Conservation (phyloP, 2,797 vertebrate genomes). For the Ptychadena robeensis region DNA sequence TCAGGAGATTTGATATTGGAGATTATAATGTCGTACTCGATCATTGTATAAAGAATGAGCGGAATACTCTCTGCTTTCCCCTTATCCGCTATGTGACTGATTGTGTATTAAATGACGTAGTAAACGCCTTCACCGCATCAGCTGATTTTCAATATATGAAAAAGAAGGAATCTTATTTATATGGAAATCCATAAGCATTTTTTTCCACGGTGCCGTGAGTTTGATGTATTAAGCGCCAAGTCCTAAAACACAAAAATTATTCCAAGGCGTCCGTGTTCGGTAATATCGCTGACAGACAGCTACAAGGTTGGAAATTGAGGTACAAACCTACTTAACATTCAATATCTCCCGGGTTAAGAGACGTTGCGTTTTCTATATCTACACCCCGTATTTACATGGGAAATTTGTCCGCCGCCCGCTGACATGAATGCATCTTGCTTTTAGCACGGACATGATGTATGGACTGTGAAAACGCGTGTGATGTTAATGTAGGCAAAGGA, state of each 20-base stretch:
- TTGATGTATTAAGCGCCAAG: background rate
- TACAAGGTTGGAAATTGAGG: background rate
- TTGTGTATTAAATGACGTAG: background rate
- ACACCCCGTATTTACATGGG: background rate
- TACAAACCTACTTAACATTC: conserved; percentile 11
- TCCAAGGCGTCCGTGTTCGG: background rate
- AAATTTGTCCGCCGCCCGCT: background rate
- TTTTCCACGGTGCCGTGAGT: background rate
- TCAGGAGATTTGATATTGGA: too few species aligned
- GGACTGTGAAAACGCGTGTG: conserved; percentile 14
- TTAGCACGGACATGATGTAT: conserved; percentile 3
- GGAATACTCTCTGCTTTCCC: background rate
- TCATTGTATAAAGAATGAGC: too few species aligned
- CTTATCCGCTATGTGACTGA: background rate
- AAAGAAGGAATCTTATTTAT: conserved; percentile 4
- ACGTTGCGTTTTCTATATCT: background rate
- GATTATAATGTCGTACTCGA: too few species aligned
- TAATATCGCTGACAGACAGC: background rate
- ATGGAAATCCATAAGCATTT: background rate
- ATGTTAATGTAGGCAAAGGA: conserved; percentile 32
- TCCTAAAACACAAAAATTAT: conserved; percentile 7
- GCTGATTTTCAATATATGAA: background rate
- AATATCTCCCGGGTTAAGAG: background rate
- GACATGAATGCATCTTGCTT: conserved; percentile 4
- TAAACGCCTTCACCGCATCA: background rate